These are phyloP conservation scores for Elephantulus edwardii DNA, from an alignment of 2,113 vertebrate species.

Conservation along the genomic window DNA sequence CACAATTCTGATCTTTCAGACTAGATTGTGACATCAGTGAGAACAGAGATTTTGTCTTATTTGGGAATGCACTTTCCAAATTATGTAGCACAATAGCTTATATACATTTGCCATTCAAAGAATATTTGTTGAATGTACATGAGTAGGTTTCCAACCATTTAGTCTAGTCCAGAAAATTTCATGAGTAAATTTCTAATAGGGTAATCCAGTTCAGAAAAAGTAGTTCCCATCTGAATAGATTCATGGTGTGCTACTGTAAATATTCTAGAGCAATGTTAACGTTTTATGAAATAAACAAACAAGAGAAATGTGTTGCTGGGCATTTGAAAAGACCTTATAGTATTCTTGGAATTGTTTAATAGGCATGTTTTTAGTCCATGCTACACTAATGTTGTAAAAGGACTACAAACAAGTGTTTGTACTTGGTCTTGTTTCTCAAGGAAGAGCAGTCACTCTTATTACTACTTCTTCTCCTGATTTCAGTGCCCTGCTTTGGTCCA, in stretches of 20 bases:
- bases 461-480: not conserved
- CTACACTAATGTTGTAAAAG: not conserved
- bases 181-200: not conserved
- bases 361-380: not conserved
- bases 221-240: not conserved
- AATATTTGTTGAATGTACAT: not conserved
- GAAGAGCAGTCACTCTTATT: not conserved
- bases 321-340: not conserved
- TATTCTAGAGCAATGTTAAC: not conserved
- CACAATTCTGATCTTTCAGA: not conserved
- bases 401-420: not conserved
- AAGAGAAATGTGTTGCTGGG: not conserved
- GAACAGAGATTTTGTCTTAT: not conserved
- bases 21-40: not conserved
- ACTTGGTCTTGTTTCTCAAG: too few relatives aligned
- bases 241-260: not conserved
- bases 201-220: not conserved
- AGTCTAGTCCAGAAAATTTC: not conserved
- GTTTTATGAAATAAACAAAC: constrained; percentile 5
- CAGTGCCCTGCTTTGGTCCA: not conserved
- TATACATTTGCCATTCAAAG: not conserved
- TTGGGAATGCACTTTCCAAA: not conserved
- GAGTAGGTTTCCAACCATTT: not conserved
- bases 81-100: not conserved
- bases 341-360: constrained; percentile 22